Conservation (phyloP, 2,797 vertebrate genomes). For the Gambusia yucatana region DNA sequence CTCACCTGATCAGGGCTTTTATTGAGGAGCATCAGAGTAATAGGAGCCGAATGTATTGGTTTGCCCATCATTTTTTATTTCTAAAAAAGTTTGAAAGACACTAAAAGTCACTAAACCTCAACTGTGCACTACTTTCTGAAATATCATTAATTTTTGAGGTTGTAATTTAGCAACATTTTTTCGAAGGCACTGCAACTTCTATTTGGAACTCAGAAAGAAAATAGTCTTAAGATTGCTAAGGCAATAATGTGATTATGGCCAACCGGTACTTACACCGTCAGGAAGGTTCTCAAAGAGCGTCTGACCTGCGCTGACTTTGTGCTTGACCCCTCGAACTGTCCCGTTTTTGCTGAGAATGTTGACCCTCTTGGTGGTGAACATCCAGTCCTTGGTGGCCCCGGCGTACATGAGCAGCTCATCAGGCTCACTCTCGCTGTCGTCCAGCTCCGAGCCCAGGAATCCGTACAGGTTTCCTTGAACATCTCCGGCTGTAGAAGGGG, state of each 20-base stretch:
- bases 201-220: constrained; percentile 51
- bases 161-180: neutral
- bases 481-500: constrained; percentile 84
- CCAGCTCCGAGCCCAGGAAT: constrained; percentile 83
- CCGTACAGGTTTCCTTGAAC: constrained; percentile 81
- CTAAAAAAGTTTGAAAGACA: neutral
- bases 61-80: neutral
- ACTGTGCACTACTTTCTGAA: neutral
- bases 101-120: neutral
- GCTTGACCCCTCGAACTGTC: constrained; percentile 94
- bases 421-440: constrained; percentile 86
- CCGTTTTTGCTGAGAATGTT: constrained; percentile 99
- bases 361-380: constrained; percentile 89
- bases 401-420: constrained; percentile 89
- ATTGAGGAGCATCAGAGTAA: neutral
- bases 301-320: constrained; percentile 98
- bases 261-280: constrained; percentile 85
- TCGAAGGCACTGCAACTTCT: constrained; percentile 12
- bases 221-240: neutral
- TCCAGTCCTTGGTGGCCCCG: constrained; percentile 86
- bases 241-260: neutral
- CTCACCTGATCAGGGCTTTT: neutral
- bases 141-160: neutral
- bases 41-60: neutral
- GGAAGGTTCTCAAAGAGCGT: constrained; percentile 93